Evolutionary conservation across 2,888 invertebrate genomes (phyloP).

Genomic region (Andrena praecox): DNA sequence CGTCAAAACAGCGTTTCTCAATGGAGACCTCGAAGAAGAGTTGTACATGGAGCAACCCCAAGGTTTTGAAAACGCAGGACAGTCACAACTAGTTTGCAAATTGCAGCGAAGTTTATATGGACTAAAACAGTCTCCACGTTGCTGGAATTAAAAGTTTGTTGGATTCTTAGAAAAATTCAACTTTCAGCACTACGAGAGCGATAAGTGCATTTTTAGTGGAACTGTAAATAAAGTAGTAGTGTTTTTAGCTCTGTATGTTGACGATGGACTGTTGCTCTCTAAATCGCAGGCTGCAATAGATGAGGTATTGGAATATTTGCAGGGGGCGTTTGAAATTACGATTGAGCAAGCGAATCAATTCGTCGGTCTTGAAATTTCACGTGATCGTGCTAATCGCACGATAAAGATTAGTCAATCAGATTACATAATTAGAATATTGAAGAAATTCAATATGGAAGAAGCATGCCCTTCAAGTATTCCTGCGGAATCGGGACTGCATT

Average conservation of each 20-base stretch:
- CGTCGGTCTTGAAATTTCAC: slow-evolving; percentile 27
- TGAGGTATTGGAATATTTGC: not conserved
- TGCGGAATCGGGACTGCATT: slow-evolving; percentile 10
- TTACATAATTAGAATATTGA: slow-evolving; percentile 10
- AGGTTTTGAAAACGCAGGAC: not conserved
- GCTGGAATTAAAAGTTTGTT: slow-evolving; percentile 24
- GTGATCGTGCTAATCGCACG: not conserved
- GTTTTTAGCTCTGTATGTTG: slow-evolving; percentile 15
- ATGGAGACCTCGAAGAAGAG: slow-evolving; percentile 5
- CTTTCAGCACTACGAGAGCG: not conserved
- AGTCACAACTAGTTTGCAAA: not conserved
- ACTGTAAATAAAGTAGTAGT: not conserved
- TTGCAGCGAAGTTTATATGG: slow-evolving; percentile 18
- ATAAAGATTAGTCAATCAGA: slow-evolving; percentile 1
- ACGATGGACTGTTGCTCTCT: slow-evolving; percentile 17
- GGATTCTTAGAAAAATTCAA: slow-evolving; percentile 4
- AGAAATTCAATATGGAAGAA: slow-evolving; percentile 11
- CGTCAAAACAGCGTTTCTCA: slow-evolving; percentile 19
- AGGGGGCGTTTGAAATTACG: slow-evolving; percentile 1
- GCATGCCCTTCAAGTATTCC: slow-evolving; percentile 8
- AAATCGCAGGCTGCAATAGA: not conserved
- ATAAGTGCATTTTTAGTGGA: slow-evolving; percentile 28
- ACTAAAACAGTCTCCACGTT: slow-evolving; percentile 14
- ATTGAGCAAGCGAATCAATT: not conserved
- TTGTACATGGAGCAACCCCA: slow-evolving; percentile 17